phyloP scores from a whole-genome alignment of 2,113 vertebrate genomes.

The Psilopogon haemacephalus region DNA sequence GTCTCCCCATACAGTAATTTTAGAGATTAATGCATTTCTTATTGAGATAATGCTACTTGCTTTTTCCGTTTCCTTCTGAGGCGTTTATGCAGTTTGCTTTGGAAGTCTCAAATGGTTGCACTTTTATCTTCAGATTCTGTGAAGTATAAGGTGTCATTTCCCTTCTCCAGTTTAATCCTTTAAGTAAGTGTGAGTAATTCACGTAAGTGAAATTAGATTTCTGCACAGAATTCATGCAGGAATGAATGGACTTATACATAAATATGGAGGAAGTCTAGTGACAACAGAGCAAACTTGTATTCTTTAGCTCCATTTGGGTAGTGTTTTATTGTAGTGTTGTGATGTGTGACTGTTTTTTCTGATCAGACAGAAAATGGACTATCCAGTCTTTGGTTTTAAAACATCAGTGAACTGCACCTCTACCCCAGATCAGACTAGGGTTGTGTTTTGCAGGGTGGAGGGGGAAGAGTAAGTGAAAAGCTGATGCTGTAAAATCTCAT shows the following conservation, averaged over 20 bases:
- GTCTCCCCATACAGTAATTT: not conserved
- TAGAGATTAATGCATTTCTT: conserved; percentile 16
- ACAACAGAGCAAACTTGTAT: not conserved
- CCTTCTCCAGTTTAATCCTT: conserved; percentile 33
- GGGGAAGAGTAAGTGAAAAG: not conserved
- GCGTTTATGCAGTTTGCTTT: not conserved
- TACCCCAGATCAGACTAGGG: not conserved
- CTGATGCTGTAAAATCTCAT: not conserved
- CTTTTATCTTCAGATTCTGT: conserved; percentile 5
- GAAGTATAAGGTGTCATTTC: conserved; percentile 1
- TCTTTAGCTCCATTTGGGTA: not conserved
- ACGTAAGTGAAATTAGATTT: not conserved
- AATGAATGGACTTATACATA: not conserved
- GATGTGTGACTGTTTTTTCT: not conserved
- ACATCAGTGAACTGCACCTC: not conserved
- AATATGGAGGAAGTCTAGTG: not conserved
- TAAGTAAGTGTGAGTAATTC: not conserved
- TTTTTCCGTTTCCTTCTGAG: not conserved
- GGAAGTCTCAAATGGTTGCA: not conserved
- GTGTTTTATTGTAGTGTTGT: not conserved
- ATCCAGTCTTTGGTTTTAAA: not conserved
- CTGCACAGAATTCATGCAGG: not conserved
- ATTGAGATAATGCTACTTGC: conserved; percentile 28
- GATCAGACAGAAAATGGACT: not conserved
- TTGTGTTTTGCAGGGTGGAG: not conserved